Evolutionary conservation across 23 tunicate species (phyloP).

Genomic region (Trididemnum clinides): DNA sequence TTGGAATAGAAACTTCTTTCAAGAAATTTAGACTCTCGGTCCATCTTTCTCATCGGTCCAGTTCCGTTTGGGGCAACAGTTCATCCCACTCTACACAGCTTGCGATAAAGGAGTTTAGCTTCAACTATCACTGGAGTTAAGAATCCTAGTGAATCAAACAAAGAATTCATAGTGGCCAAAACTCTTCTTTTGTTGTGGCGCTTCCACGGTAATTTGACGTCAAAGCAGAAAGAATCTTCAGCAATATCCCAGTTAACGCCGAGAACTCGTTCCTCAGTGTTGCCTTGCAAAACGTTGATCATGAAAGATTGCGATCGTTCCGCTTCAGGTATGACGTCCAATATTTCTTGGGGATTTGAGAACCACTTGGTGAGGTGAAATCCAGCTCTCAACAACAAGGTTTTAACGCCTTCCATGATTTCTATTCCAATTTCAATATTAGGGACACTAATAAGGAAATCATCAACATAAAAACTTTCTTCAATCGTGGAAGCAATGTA

Average conservation of each 20-base stretch:
- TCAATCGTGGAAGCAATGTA: background rate
- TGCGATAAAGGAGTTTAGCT: background rate
- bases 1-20: background rate
- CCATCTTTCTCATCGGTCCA: background rate
- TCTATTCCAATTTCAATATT: background rate
- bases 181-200: constrained; percentile 28
- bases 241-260: constrained; percentile 31
- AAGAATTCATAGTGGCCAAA: background rate
- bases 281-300: background rate
- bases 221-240: constrained; percentile 1
- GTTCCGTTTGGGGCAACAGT: background rate
- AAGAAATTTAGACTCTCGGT: background rate
- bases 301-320: background rate
- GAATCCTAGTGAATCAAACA: constrained; percentile 5
- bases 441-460: background rate
- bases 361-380: background rate
- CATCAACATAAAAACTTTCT: constrained; percentile 48
- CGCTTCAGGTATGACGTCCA: background rate
- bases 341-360: background rate
- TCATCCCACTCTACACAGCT: constrained; percentile 17
- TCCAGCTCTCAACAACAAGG: background rate
- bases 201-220: background rate
- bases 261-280: constrained; percentile 21
- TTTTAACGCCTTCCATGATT: background rate
- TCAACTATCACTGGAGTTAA: background rate